Base-by-base conservation (phyloP, 2,113 vertebrate species). In the Heterotilapia buettikoferi region DNA sequence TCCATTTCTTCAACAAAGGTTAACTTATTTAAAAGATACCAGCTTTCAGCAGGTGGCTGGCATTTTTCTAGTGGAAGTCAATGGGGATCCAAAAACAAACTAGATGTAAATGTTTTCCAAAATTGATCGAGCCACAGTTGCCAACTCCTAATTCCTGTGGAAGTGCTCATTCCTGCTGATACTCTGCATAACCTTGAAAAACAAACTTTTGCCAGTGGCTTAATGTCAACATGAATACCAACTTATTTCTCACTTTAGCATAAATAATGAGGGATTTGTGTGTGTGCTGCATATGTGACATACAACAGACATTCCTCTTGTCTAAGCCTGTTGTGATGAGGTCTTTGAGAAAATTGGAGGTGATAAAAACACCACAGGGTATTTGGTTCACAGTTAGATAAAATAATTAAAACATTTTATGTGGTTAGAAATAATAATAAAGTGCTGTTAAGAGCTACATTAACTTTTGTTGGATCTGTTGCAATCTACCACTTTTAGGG, bases 31-130 rank as follows among this genome's bases (percentile, higher is more conserved):
- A 68, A 81, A 84, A 18, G 40, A 79, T 13, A 31, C 33, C 4
- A 16, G 50, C 38, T 82, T 87, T 56, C 86, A 66, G 82, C 66
- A 54, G 84, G 73, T 85, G 61, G 38, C 66, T 8, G 8, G 19
- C 8, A 8, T 53, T 52, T 84, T 79, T 36, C 9, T 21, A 26
- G 36, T 61, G 40, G 50, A 45, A 6, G 88, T 84, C 84, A 73
- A 84, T 36, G 45, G 83, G 26, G 47, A 84, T 57, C 68, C 56
- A 29, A 66, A 79, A 80, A 78, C 83, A 88, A 87, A 89, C 16
- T 57, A 85, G 68, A 92, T 89, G 66, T 57, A 79, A 88, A 85
- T 90, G 59, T 82, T 90, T 89, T 87, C 86, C 63, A 38, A 84
- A 78, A 88, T 80, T 53, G 88, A 85, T 84, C 3, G 36, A 80